Evolutionary conservation across 2,797 vertebrate species (phyloP).

Genomic region (Aeoliscus strigatus): DNA sequence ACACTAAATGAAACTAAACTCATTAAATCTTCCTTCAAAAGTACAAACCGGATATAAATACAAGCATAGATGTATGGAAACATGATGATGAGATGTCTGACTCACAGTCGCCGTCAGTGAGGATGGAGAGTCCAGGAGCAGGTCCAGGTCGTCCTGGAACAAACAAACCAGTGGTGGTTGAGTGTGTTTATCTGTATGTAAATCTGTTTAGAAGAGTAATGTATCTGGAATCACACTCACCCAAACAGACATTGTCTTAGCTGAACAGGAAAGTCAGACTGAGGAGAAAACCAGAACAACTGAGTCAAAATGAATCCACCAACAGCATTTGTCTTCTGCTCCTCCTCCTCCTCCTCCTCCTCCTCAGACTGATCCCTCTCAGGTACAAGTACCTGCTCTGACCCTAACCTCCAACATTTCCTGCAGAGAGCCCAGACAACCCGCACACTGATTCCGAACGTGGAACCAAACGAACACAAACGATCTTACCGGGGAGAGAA

Average conservation of each 20-base stretch:
- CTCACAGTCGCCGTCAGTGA: conserved; percentile 69
- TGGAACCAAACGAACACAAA: neutral
- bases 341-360: too few species aligned
- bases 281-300: neutral
- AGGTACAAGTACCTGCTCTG: neutral
- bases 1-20: too few species aligned
- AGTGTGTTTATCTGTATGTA: too few species aligned
- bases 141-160: conserved; percentile 72
- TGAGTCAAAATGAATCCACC: too few species aligned
- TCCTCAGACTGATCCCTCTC: too few species aligned
- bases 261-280: conserved; percentile 10
- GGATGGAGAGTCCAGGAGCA: conserved; percentile 73
- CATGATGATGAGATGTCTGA: neutral
- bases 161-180: too few species aligned
- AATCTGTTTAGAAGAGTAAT: neutral
- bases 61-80: too few species aligned
- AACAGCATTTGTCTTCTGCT: too few species aligned
- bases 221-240: conserved; percentile 35
- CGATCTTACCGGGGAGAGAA: conserved; percentile 32
- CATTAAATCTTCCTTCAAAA: too few species aligned
- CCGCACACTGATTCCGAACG: too few species aligned
- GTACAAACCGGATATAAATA: too few species aligned
- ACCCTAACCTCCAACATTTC: neutral
- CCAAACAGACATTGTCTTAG: conserved; percentile 58
- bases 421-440: neutral